phyloP scores from a whole-genome alignment of 1,140 invertebrate genomes.

The Macrobrachium rosenbergii region DNA sequence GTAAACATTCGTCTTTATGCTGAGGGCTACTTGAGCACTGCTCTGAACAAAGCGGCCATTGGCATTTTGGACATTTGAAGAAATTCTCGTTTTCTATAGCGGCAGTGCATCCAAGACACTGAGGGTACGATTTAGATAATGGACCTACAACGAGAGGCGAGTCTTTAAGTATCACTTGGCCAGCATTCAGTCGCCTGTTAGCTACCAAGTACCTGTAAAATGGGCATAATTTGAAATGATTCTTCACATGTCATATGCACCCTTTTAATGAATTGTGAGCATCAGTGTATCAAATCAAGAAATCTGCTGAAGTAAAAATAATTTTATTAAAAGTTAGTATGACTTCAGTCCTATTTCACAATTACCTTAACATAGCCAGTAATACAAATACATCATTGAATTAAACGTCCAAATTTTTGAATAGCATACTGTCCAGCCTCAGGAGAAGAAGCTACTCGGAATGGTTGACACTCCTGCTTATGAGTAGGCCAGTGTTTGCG shows the following conservation, averaged over 20 bases:
- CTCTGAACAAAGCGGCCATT: slow-evolving; percentile 81
- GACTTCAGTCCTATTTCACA: not conserved
- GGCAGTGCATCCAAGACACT: slow-evolving; percentile 61
- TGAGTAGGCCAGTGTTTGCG: slow-evolving; percentile 70
- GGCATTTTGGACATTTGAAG: slow-evolving; percentile 73
- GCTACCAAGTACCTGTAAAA: slow-evolving; percentile 78
- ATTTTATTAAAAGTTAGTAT: not conserved
- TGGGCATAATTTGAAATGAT: not conserved
- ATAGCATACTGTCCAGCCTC: slow-evolving; percentile 69
- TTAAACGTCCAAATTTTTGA: not conserved
- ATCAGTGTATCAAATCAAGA: not conserved
- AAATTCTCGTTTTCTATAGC: slow-evolving; percentile 35
- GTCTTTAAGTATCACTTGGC: slow-evolving; percentile 82
- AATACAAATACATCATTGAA: not conserved
- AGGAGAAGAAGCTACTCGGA: slow-evolving; percentile 67
- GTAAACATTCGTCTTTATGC: slow-evolving; percentile 57
- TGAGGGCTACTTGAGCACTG: slow-evolving; percentile 72
- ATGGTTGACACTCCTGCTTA: slow-evolving; percentile 71
- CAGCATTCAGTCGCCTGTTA: slow-evolving; percentile 79
- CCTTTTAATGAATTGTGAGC: not conserved
- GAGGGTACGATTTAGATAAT: slow-evolving; percentile 37
- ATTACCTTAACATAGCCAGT: too few relatives aligned
- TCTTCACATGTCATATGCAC: not conserved
- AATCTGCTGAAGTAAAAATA: not conserved
- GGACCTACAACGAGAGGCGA: slow-evolving; percentile 81